Base-by-base conservation (phyloP, 2,797 vertebrate species). In the Cheirogaleus major region DNA sequence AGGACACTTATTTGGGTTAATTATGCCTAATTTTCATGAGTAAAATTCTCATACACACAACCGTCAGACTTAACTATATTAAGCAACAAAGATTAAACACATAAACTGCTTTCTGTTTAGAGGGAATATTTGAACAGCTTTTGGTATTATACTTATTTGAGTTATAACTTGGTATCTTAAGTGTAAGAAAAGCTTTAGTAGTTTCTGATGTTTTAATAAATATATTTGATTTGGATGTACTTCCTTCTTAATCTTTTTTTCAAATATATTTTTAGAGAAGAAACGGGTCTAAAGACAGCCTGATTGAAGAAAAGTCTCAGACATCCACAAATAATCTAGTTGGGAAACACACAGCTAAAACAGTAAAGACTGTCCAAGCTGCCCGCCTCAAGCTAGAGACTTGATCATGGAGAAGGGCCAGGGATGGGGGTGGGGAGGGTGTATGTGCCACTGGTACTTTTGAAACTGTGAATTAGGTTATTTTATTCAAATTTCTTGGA, bases 231-330 rank as follows among this genome's bases (percentile, higher is more conserved):
- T 78, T 76, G 61, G 35, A 12, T 52, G 1, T 70, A 30, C 69
- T 95, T 82, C 50, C 35, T 92, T 94, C 79, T 82, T 30, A 67
- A 73, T 67, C 27, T 93, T 75, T 75, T 18, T 93, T 75, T 70
- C 20, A 38, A 94, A 55, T 78, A 0, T 52, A 96, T 98, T 25
- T 98, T 96, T 95, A 99, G 99, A 99, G 97, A 95, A 98, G 98
- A 97, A 99, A 98, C 0, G 99, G 98, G 48, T 99, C 99, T 97
- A 99, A 99, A 98, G 99, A 99, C 95, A 99, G 98, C 95, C 96
- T 99, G 80, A 98, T 98, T 63, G 99, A 99, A 98, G 98, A 98
- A 95, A 97, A 97, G 87, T 57, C 97, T 98, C 98, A 94, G n/a
- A 22, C 95, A 23, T 96, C 98, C 88, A 95, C 97, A 97, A 98